Evolutionary conservation across 2,888 invertebrate genomes (phyloP), one percentile per base, ranked within the genome.

Genomic region (Sminthurides aquaticus): DNA sequence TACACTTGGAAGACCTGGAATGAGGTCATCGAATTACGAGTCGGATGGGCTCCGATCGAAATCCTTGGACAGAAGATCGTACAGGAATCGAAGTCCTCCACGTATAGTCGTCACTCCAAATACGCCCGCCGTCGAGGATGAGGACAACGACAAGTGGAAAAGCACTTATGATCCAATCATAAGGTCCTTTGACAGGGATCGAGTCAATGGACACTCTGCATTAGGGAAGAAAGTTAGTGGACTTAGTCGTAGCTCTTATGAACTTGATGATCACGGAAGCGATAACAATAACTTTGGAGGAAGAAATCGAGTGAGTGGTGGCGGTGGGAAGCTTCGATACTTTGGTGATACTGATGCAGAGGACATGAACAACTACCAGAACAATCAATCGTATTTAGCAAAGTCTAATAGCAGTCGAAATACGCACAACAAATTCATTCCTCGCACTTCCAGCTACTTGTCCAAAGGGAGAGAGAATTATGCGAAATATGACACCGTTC

Each of bases 261-360:
- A 67, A 27, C 27, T 67, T 34, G 66, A 67, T 60, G 61, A 66
- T 18, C 58, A 59, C 48, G 43, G 43, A 48, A 54, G 49, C 2
- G 65, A 56, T 2, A 61, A 55, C 56, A 34, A 25, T 20, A 24
- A 29, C 26, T 20, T 22, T 15, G 55, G 22, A 15, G 11, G 25
- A 3, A 34, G 54, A n/a, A 28, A 28, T 26, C 1, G 29, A 27
- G 18, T 49, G 18, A 26, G 20, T 11, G 18, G 25, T n/a, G 24
- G 26, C 15, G 57, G 55, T 11, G 55, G 60, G 5, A 69, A 69
- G 22, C 52, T 69, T 26, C 56, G 69, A 27, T 69, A 69, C 29
- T 69, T 69, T 29, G 69, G 69, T 22, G 69, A 69, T 26, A 69
- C 69, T 24, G 69, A 69, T 60, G 65, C 49, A 11, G 69, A 69